Base-by-base conservation (phyloP, 2,888 invertebrate genomes). In the Drosophila flavopinicola region DNA sequence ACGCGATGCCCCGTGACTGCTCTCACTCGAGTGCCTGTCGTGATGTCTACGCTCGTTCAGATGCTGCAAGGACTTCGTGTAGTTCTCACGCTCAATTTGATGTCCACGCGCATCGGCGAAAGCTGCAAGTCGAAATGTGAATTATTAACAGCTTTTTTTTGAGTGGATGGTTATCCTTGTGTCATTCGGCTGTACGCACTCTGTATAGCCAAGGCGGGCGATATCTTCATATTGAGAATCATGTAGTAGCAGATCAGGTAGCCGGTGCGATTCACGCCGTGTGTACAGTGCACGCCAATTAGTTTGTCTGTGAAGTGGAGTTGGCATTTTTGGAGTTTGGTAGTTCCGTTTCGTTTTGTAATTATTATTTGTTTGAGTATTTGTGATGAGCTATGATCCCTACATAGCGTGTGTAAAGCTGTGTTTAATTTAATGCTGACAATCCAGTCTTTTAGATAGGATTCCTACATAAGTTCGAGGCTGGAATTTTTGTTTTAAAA, bases 231-330 rank as follows among this genome's bases (percentile, higher is more conserved):
- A 54, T 93, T 92, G 64, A 94, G 93, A 53, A 94, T 92, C 93
- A 96, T 94, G 89, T 94, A 95, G 83, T 94, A 93, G 89, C 96
- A 95, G 74, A 96, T 94, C 88, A 96, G 93, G 88, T 94, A 96
- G 3, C 96, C 96, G 6, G 96, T 95, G 69, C 96, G 93, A 90
- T 96, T 96, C 66, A 96, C 91, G 3, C 96, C 96, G 86, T 96
- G 96, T 1, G 96, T 96, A 89, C 96, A 96, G 89, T 96, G 96
- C 57, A 96, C 94, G 45, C 96, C 96, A 73, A 96, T 93, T 66
- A 96, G 87, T 71, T 93, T 92, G 87, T 93, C 95, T 95, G 93
- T 15, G 92, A 93, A 83, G 6, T 35, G 13, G n/a, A 64, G 29
- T 24, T n/a, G 17, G 6, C 23, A 35, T n/a, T n/a, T n/a, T n/a